phyloP scores from a whole-genome alignment of 2,888 invertebrate species.

The Melanotus villosus region DNA sequence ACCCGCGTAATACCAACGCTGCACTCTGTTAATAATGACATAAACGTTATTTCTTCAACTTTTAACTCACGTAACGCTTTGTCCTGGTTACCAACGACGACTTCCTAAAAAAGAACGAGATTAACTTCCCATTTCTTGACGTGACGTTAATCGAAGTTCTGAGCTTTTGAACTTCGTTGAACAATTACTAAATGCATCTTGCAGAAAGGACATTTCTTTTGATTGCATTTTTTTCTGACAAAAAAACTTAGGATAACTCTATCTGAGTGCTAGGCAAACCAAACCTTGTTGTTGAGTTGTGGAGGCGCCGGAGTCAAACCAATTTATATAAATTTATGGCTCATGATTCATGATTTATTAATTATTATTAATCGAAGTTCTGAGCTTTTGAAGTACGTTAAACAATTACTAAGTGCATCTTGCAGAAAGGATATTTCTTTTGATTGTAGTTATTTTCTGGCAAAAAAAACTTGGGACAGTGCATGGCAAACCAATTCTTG shows the following conservation, averaged over 20 bases:
- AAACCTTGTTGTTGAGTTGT: no score
- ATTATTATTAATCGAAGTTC: conserved; percentile 27
- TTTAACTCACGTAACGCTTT: conserved; percentile 38
- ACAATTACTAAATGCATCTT: conserved; percentile 13
- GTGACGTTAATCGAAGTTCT: conserved; percentile 19
- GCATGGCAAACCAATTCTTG: no score
- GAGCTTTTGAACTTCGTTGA: conserved; percentile 20
- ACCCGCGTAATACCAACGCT: conserved; percentile 28
- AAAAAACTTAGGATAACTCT: no score
- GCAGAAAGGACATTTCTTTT: not conserved
- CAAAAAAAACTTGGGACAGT: no score
- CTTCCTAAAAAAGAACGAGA: conserved; percentile 14
- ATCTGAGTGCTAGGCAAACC: no score
- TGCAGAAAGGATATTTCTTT: not conserved
- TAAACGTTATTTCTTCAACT: conserved; percentile 37
- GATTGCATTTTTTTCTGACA: not conserved
- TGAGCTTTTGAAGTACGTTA: conserved; percentile 18
- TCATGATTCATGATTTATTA: no score
- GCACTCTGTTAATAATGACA: conserved; percentile 42
- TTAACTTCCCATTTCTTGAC: conserved; percentile 18
- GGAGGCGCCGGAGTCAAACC: no score
- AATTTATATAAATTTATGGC: no score
- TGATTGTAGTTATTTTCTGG: not conserved
- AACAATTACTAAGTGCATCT: conserved; percentile 13
- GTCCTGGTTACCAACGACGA: conserved; percentile 20